Percentiles rank a stretch among this genome's conserved stretches.
Conservation (phyloP, 2,113 vertebrate genomes). For the Onychostruthus taczanowskii region DNA sequence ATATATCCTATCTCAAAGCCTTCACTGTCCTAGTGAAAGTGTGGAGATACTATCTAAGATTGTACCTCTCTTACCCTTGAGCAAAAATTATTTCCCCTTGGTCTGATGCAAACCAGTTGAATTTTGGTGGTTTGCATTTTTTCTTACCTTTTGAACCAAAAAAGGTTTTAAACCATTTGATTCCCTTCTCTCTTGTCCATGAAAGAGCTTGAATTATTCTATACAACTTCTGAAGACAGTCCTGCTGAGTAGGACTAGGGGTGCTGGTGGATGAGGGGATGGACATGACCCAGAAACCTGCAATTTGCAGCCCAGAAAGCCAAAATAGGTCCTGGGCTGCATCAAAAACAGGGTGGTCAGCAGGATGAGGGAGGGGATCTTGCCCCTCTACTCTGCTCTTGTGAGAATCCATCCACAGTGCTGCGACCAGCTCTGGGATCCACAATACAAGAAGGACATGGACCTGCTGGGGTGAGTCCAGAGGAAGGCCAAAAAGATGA, state of each 20-base stretch:
- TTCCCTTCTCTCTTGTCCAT: neutral
- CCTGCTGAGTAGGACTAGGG: neutral
- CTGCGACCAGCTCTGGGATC: neutral
- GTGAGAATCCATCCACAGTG: neutral
- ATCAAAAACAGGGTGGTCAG: rapidly evolving
- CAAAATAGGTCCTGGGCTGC: rapidly evolving
- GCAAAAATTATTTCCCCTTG: neutral
- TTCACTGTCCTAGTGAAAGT: neutral
- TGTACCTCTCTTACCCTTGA: neutral
- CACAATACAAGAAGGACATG: neutral
- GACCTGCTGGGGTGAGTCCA: neutral
- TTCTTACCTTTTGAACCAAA: neutral
- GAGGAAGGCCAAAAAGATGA: neutral
- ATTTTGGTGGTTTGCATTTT: neutral
- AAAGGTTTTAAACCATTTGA: neutral
- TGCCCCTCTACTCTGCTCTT: neutral
- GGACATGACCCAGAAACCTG: neutral
- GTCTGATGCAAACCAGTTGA: neutral
- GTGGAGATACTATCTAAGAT: neutral
- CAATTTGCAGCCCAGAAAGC: neutral
- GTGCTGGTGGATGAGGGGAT: neutral
- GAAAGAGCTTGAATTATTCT: neutral
- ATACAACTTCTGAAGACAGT: neutral
- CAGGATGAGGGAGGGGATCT: neutral
- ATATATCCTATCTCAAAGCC: neutral